These are phyloP conservation scores for Oreortyx pictus DNA, from an alignment of 2,797 vertebrate genomes.

Conservation along the genomic window DNA sequence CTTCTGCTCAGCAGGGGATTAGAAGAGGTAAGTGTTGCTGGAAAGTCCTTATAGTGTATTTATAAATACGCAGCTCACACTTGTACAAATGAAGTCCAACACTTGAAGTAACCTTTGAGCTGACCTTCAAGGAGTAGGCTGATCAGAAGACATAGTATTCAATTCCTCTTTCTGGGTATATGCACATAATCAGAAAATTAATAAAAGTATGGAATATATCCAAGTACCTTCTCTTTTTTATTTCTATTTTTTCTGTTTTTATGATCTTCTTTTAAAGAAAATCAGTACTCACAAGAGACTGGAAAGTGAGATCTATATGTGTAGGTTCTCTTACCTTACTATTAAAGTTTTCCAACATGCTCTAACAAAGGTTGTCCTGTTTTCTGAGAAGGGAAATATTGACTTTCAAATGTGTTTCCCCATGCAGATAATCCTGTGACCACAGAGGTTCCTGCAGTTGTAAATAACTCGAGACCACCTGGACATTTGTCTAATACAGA, in stretches of 20 bases:
- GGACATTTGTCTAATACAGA: slow-evolving; percentile 41
- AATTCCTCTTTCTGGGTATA: neutral
- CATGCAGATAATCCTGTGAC: slow-evolving; percentile 60
- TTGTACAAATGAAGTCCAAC: neutral
- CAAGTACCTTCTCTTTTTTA: neutral
- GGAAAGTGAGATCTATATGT: neutral
- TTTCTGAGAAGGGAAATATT: slow-evolving; percentile 50
- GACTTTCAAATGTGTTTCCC: slow-evolving; percentile 45
- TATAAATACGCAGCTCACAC: neutral
- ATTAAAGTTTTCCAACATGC: neutral
- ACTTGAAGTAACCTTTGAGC: neutral
- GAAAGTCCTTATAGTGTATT: neutral
- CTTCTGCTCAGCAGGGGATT: neutral
- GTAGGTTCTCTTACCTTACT: neutral
- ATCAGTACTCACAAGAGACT: neutral
- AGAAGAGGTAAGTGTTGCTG: neutral
- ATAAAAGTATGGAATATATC: neutral
- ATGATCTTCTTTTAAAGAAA: neutral
- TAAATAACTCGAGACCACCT: slow-evolving; percentile 70
- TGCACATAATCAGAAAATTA: neutral
- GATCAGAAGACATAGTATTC: neutral
- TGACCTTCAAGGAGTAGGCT: neutral
- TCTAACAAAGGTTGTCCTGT: slow-evolving; percentile 50
- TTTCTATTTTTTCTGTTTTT: neutral
- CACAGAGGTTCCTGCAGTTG: slow-evolving; percentile 52